Evolutionary conservation across 2,797 vertebrate genomes (phyloP).

Genomic region (Sebastes umbrosus): DNA sequence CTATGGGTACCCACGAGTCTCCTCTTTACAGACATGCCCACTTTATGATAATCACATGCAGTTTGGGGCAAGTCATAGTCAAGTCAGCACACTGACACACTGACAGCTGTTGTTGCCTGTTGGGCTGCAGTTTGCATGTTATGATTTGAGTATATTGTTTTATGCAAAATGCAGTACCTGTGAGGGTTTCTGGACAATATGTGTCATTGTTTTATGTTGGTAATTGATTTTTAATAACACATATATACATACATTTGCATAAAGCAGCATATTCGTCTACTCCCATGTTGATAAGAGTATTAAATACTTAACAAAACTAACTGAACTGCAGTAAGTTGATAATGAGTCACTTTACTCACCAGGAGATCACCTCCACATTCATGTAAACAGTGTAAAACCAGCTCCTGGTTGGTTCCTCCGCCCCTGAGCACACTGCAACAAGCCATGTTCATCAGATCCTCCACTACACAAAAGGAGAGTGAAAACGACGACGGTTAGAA

Average conservation of each 20-base stretch:
- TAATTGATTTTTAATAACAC: accelerated
- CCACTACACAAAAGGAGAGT: constrained; percentile 76
- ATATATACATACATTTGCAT: too few species aligned
- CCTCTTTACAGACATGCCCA: too few species aligned
- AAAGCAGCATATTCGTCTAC: accelerated
- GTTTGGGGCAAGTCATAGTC: too few species aligned
- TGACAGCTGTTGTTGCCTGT: too few species aligned
- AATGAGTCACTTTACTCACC: constrained; percentile 81
- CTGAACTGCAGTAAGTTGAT: neutral
- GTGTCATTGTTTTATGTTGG: accelerated
- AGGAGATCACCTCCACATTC: constrained; percentile 91
- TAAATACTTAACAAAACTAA: neutral
- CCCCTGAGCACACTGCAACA: constrained; percentile 94
- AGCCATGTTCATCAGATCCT: constrained; percentile 89
- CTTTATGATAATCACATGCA: too few species aligned
- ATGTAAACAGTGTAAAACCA: constrained; percentile 92
- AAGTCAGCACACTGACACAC: too few species aligned
- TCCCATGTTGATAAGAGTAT: too few species aligned
- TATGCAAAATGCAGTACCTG: too few species aligned
- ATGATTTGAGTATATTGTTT: too few species aligned
- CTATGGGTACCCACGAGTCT: too few species aligned
- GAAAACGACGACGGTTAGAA: neutral
- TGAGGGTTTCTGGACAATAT: too few species aligned
- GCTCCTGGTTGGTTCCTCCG: constrained; percentile 97
- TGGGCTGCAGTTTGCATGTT: too few species aligned